Base-by-base conservation (phyloP, 2,797 vertebrate genomes). In the Brachyalestes nurse region DNA sequence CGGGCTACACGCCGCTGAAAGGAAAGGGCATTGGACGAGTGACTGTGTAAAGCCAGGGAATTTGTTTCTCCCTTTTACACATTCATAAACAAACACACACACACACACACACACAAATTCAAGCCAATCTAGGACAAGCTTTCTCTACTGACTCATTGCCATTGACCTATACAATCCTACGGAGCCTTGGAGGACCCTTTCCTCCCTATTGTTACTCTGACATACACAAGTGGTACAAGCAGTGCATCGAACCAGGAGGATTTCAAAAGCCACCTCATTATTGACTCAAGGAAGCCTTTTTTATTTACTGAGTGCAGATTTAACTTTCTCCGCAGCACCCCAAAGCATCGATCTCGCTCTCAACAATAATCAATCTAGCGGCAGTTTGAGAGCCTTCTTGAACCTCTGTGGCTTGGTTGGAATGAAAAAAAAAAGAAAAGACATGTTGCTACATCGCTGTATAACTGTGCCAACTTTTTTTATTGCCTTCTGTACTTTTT, bases 1-100 rank as follows among this genome's bases (percentile, higher is more conserved):
- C 80, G 74, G 12, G 75, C 74, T 6, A 65, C 81, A 1, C 83
- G 77, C 57, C 86, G 84, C 81, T 87, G 77, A 87, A 45, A 28
- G 8, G 4, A 69, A 40, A 64, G 72, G 77, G 45, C 16, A 7
- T 60, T 49, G n/a, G n/a, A 25, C 12, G 76, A 58, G 42, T 25
- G 64, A 67, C 58, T 47, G 34, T n/a, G 45, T 7, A 8, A 67
- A 77, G 66, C 47, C n/a, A 64, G 65, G 49, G 21, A 76, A 77
- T 47, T 45, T 25, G n/a, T 55, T 17, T 23, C 7, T 72, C 14
- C 42, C 42, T 69, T 34, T 42, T 21, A 71, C 61, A 51, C 55
- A 57, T 13, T 64, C 58, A 70, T 16, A 62, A 42, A 60, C 25
- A 73, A 65, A 28, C 23, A 4, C 34, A 53, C 42, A 38, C 53